Base-by-base conservation (phyloP, 2,888 invertebrate genomes). In the Drosophila paramelanica region DNA sequence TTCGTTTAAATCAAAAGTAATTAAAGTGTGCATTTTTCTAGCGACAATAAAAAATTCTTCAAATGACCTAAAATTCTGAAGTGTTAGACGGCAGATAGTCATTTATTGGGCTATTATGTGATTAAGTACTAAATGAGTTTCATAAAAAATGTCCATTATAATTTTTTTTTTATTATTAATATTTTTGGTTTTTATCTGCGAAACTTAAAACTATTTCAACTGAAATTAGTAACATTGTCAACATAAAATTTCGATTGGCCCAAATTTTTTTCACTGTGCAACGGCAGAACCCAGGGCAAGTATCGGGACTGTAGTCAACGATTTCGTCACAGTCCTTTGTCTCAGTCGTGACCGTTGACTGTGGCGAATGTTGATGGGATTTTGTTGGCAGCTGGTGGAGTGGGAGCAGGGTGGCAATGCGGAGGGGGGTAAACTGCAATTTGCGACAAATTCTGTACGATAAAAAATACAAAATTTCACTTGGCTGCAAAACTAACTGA, bases 391-490 rank as follows among this genome's bases (percentile, higher is more conserved):
- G 31, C 31, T 7, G 14, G 10, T 11, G 8, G 8, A 25, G 27
- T 2, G 17, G 1, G 20, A 20, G 3, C 10, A 52, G 14, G n/a
- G 14, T 10, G 39, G 10, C 13, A 17, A 6, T 27, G 27, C 27
- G 2, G 31, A 47, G 13, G 25, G 11, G 7, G 41, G 62, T 51
- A 51, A 64, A 61, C 67, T 68, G 73, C 73, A 80, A 83, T 80
- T 85, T 82, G 86, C 86, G 83, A 82, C 86, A 85, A 82, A 82
- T 83, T 79, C 65, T 70, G 43, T 69, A 60, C 27, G 49, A 36
- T 42, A 53, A 6, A 31, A 46, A 27, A 36, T 10, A 23, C 10
- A 42, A 77, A 68, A 62, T 79, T 79, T 79, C 73, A 76, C 77
- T 79, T 76, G 75, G 73, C 69, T 55, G 55, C 65, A 36, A 57